phyloP scores from a whole-genome alignment of 2,888 invertebrate genomes.

The Elegia similella region DNA sequence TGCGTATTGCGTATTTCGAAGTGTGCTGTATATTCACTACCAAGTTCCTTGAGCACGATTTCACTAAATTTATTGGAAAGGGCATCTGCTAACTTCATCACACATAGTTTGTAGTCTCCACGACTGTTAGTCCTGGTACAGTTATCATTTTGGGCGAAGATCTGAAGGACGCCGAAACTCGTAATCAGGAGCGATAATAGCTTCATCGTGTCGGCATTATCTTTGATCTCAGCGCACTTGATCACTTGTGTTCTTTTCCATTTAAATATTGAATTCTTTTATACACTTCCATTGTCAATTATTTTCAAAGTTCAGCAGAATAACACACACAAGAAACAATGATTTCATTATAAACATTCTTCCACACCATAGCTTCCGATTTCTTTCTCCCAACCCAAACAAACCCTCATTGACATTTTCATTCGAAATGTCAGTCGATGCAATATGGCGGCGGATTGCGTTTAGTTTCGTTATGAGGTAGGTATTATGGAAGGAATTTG shows the following conservation, averaged over 20 bases:
- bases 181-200: constrained; percentile 59
- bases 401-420: background rate
- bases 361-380: too few species aligned
- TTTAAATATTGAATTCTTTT: background rate
- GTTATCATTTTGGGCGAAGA: constrained; percentile 60
- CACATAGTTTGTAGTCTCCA: constrained; percentile 63
- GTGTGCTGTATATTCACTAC: constrained; percentile 65
- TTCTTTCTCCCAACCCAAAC: background rate
- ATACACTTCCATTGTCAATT: background rate
- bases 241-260: constrained; percentile 24
- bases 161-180: constrained; percentile 43
- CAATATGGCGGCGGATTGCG: too few species aligned
- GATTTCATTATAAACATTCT: background rate
- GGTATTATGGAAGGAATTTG: too few species aligned
- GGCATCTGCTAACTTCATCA: constrained; percentile 58
- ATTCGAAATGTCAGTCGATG: too few species aligned
- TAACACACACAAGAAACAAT: background rate
- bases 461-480: too few species aligned
- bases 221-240: constrained; percentile 44
- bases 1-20: constrained; percentile 63
- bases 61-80: constrained; percentile 63
- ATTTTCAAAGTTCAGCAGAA: background rate
- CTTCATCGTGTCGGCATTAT: constrained; percentile 69
- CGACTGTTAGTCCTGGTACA: constrained; percentile 59
- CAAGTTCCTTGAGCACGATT: constrained; percentile 65